Evolutionary conservation across 2,797 vertebrate genomes (phyloP), one percentile per base, ranked within the genome.

Genomic region (Huso huso): DNA sequence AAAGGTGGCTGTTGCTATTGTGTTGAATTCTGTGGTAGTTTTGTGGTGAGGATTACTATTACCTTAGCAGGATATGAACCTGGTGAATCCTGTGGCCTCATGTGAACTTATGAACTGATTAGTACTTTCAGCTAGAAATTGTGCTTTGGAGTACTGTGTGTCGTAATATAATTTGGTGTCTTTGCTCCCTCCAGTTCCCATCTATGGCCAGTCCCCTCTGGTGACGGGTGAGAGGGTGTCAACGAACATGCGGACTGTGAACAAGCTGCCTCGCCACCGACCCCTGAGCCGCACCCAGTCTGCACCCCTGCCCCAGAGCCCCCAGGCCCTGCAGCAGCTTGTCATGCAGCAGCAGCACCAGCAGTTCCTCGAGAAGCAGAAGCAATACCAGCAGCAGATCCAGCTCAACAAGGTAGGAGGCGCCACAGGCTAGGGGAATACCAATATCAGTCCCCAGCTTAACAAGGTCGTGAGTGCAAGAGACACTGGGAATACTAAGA

Each of bases 281-380:
- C 94, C 95, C 0, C 73, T 97, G 75, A 92, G 93, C 74, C 94
- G 95, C 60, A 97, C 95, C 0, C 95, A 98, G 84, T 96, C 93
- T 0, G 94, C 95, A 0, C 95, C 95, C 0, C 78, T 97, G 72
- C 95, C 95, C 3, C 93, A 96, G 86, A 94, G 91, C 53, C 94
- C 95, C 2, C 94, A 95, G 81, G 92, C 93, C n/a, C 86, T 96
- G 75, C 94, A 96, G 85, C 93, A 95, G 79, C 87, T 95, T 50
- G 93, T 94, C 74, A 92, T 94, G 77, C 93, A 95, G 72, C 94
- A 95, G 79, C 94, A 95, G 72, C 94, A 96, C 78, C 93, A 95
- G 73, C 93, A 94, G 73, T 94, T 94, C 82, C 83, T 94, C 68
- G 92, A 94, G 78, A 89, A 89, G 67, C 89, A 90, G 80, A 94